Base-by-base conservation (phyloP, 2,113 vertebrate species). In the Muscicapa adusta region DNA sequence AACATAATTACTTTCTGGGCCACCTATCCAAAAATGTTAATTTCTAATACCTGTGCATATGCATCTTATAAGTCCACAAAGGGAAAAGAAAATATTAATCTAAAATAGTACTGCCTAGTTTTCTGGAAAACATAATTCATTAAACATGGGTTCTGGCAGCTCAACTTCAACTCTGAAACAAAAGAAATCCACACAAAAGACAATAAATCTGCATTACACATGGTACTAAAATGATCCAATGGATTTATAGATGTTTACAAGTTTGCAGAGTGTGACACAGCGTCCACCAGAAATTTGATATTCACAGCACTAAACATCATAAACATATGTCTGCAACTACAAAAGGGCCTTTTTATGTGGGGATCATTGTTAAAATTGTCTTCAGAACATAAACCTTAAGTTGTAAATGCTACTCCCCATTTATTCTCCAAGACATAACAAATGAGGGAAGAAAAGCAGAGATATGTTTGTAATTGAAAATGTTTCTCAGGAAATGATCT, bases 401-500 rank as follows among this genome's bases (percentile, higher is more conserved):
- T 96, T 96, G 95, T 96, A 97, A 97, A 96, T 90, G 94, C 86
- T 96, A 95, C 93, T 94, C 72, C 47, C 83, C 92, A 97, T 97
- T 97, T 96, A 97, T 95, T 96, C 93, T 74, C 90, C 93, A 97
- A 97, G 96, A 98, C 96, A 95, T 96, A 97, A 97, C 97, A 97
- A 97, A 97, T 96, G 91, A 86, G 38, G 94, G 91, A 97, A 97
- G 96, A 97, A 97, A 97, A 96, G 94, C 95, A 95, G 91, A 98
- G 95, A 97, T 97, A 97, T 96, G 97, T 96, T 98, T 98, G 97
- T 97, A 97, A 97, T 96, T 98, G 97, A 96, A 97, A 97, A 98
- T 98, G 93, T 97, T 97, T 98, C 97, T 96, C 97, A 98, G 97
- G 98, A 98, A 98, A 98, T 97, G 97, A 97, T 97, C 95, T 97